These are phyloP conservation scores for Subacronicta megacephala DNA, from an alignment of 2,888 invertebrate species.

Conservation along the genomic window DNA sequence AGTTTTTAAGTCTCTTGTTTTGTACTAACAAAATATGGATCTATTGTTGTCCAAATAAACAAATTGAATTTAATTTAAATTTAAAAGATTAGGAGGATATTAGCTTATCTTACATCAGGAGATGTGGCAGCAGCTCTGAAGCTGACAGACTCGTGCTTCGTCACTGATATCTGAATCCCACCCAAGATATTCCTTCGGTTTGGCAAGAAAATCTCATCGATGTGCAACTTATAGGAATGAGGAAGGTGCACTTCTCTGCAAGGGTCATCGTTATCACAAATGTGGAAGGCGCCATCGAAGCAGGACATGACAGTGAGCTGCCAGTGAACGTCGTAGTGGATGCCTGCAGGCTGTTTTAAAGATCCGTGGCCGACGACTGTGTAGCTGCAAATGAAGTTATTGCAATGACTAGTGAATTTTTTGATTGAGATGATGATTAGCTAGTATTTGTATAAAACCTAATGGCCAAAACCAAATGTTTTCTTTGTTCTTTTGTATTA, in stretches of 20 bases:
- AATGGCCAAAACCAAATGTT: too few species aligned
- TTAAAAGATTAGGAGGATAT: too few species aligned
- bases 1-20: too few species aligned
- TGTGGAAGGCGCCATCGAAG: slow-evolving; percentile 70
- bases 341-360: slow-evolving; percentile 55
- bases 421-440: too few species aligned
- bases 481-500: too few species aligned
- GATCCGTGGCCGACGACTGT: slow-evolving; percentile 78
- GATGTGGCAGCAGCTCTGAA: slow-evolving; percentile 76
- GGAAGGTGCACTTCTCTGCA: slow-evolving; percentile 69
- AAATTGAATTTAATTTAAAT: too few species aligned
- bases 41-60: too few species aligned
- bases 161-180: slow-evolving; percentile 73
- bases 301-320: slow-evolving; percentile 76
- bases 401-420: too few species aligned
- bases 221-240: slow-evolving; percentile 68
- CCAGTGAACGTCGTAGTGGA: slow-evolving; percentile 72
- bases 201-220: slow-evolving; percentile 81
- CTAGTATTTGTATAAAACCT: too few species aligned
- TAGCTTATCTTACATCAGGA: slow-evolving; percentile 64
- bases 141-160: slow-evolving; percentile 72
- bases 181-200: slow-evolving; percentile 82
- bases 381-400: too few species aligned
- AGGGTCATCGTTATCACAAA: slow-evolving; percentile 73
- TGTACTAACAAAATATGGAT: too few species aligned